Evolutionary conservation across 2,113 vertebrate genomes (phyloP), one percentile per base, ranked within the genome.

Genomic region (Apteryx owenii): DNA sequence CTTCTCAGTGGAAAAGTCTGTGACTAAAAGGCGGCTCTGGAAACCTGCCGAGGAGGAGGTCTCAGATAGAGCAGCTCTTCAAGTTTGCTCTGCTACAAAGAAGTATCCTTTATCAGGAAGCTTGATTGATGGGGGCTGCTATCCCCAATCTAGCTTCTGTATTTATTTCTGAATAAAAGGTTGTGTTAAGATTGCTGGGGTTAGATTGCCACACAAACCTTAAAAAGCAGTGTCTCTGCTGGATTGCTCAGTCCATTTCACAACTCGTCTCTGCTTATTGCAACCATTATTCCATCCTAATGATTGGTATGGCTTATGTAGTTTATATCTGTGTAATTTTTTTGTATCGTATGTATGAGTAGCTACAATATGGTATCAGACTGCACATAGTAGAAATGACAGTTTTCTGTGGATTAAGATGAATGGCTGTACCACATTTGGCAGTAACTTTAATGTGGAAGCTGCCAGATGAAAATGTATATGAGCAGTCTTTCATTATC

Each of bases 51-150:
- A 99, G 2, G 98, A 99, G 16, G 99, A 99, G 6, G 70, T 98
- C 88, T 98, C 98, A 2, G 99, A 99, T 51, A 97, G 98, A 83
- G 98, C 98, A 72, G 97, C 98, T 7, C 98, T 99, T 96, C 99
- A 99, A 12, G 90, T 99, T 95, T 99, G 99, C 95, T 98, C 98
- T 93, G 97, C 98, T 97, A 99, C 99, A 51, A 99, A 98, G 81
- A 99, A 99, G 99, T 99, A 99, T 99, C 99, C 98, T 99, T 98
- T 97, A 50, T 93, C 84, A 65, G 26, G 44, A 31, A 44, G 11
- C 3, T 83, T 66, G 78, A 26, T 71, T 16, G 78, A 5, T 38
- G 79, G 87, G 61, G 62, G 13, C 61, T 84, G n/a, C 26, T 79
- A 8, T 4, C 12, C 16, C 8, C 10, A 53, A 13, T 54, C 23